A percentile compares a stretch with the other conserved stretches of the same genome.
Conservation (phyloP, 1,140 invertebrate genomes). For the Nasonia giraulti region DNA sequence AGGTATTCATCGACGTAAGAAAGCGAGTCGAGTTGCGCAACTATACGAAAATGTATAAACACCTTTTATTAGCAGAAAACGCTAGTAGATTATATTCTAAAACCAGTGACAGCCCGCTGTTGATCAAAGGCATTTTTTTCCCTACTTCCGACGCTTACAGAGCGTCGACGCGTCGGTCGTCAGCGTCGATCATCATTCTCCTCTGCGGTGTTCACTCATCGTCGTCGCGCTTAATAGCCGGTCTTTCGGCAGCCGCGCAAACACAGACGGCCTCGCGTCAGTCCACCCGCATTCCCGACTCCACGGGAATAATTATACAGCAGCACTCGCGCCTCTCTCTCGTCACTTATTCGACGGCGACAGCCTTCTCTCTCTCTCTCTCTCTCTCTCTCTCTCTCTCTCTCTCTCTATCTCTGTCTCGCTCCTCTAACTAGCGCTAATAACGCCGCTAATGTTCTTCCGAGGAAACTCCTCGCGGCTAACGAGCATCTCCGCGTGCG, state of each 20-base stretch:
- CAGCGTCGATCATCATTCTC: neutral
- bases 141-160: neutral
- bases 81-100: too few relatives aligned
- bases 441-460: constrained; percentile 68
- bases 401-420: neutral
- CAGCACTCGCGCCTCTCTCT: constrained; percentile 49
- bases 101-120: too few relatives aligned
- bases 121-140: neutral
- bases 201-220: neutral
- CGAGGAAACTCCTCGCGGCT: constrained; percentile 64
- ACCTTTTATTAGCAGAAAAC: too few relatives aligned
- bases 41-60: too few relatives aligned
- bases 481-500: constrained; percentile 48
- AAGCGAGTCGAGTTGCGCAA: neutral
- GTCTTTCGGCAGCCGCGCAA: constrained; percentile 2
- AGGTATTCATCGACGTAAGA: neutral
- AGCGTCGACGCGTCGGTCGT: neutral
- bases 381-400: too few relatives aligned
- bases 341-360: constrained; percentile 58
- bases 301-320: constrained; percentile 64
- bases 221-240: constrained; percentile 1
- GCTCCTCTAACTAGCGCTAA: constrained; percentile 67
- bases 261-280: neutral
- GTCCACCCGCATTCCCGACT: constrained; percentile 39
- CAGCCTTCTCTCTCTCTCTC: constrained; percentile 41